Evolutionary conservation across 2,113 vertebrate species (phyloP).

Genomic region (Morone saxatilis): DNA sequence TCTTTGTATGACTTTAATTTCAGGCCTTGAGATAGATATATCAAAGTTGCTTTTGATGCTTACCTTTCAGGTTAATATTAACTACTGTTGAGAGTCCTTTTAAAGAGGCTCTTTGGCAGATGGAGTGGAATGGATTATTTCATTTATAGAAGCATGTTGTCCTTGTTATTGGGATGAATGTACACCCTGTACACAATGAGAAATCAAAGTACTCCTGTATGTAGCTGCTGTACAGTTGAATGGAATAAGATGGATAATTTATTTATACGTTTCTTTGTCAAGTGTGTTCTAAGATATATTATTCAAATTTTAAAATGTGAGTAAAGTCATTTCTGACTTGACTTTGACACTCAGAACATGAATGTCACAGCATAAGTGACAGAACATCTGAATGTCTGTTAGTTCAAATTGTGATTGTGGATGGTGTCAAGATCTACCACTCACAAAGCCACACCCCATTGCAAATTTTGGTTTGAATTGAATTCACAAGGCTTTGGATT

Average conservation of each 20-base stretch:
- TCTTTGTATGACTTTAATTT: slow-evolving; percentile 1
- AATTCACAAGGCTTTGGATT: not conserved
- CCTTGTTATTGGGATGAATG: slow-evolving; percentile 10
- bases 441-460: not conserved
- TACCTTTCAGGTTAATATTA: slow-evolving; percentile 5
- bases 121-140: slow-evolving; percentile 29
- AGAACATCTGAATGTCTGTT: not conserved
- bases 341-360: not conserved
- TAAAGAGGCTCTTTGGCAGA: slow-evolving; percentile 40
- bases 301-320: not conserved
- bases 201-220: not conserved
- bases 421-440: not conserved
- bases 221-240: not conserved
- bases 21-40: slow-evolving; percentile 7
- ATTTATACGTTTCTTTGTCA: not conserved
- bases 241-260: not conserved
- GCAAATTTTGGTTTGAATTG: not conserved
- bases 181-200: not conserved
- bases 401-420: not conserved
- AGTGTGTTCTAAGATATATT: not conserved
- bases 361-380: not conserved
- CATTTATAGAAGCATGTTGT: slow-evolving; percentile 27
- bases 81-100: not conserved
- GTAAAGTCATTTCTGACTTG: not conserved
- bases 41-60: slow-evolving; percentile 11